Conservation (phyloP, 2,797 vertebrate species). For the Oreortyx pictus region DNA sequence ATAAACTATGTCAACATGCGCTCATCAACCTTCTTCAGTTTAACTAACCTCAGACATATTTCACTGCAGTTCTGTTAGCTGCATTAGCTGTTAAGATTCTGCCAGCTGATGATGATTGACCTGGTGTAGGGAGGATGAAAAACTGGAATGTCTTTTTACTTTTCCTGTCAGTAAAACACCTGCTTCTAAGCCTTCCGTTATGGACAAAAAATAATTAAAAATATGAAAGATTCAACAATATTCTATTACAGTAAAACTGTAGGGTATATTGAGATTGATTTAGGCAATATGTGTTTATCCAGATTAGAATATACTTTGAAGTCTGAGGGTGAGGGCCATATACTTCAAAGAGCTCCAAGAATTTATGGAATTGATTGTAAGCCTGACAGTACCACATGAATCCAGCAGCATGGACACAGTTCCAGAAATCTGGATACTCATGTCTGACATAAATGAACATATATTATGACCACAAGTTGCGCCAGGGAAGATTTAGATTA, state of each 20-base stretch:
- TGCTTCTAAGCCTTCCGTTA: not conserved
- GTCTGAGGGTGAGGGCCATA: not conserved
- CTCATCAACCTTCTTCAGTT: not conserved
- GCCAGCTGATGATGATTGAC: not conserved
- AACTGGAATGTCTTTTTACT: not conserved
- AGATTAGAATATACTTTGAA: slow-evolving; percentile 17
- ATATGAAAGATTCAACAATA: not conserved
- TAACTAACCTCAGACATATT: not conserved
- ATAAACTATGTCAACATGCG: not conserved
- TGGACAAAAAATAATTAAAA: not conserved
- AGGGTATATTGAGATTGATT: not conserved
- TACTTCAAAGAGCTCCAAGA: slow-evolving; percentile 26
- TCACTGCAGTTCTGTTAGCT: not conserved
- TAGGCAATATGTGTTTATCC: slow-evolving; percentile 20
- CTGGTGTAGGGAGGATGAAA: not conserved
- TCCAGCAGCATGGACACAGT: not conserved
- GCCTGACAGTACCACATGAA: not conserved
- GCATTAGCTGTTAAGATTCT: not conserved
- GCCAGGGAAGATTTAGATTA: too few relatives aligned
- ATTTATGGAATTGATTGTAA: not conserved
- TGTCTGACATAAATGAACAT: not conserved
- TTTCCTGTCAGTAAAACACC: not conserved
- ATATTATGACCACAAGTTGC: too few relatives aligned
- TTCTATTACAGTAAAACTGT: slow-evolving; percentile 6
- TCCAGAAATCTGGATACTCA: not conserved